A percentile compares a stretch with the other conserved stretches of the same genome.
Evolutionary conservation across 1,140 invertebrate species (phyloP).

Genomic region (Nymphalis io): DNA sequence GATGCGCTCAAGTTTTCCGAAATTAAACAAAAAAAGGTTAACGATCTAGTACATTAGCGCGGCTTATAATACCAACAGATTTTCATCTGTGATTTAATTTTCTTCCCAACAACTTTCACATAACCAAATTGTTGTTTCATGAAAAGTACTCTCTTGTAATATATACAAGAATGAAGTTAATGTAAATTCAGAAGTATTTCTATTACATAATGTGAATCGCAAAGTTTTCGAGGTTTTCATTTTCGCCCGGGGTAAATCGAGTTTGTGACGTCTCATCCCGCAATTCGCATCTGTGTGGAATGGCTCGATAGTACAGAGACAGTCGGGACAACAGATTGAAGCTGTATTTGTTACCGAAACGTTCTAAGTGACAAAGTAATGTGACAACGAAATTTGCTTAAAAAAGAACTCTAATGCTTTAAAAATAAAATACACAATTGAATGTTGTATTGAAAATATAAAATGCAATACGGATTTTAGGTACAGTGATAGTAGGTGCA

Average conservation of each 20-base stretch:
- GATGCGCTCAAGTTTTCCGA: too few relatives aligned
- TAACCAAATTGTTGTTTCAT: background rate
- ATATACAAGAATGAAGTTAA: background rate
- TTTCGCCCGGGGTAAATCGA: conserved; percentile 64
- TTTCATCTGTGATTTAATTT: background rate
- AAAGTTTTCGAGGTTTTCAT: conserved; percentile 56
- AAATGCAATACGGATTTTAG: conserved; percentile 58
- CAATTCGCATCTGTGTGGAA: conserved; percentile 71
- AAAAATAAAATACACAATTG: conserved; percentile 33
- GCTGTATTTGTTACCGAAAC: conserved; percentile 46
- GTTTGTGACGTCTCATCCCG: conserved; percentile 58
- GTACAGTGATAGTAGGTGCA: conserved; percentile 60
- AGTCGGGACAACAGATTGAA: conserved; percentile 75
- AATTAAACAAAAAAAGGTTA: too few relatives aligned
- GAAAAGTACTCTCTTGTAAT: background rate
- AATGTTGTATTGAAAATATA: conserved; percentile 44
- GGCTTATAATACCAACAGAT: too few relatives aligned
- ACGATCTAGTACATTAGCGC: too few relatives aligned
- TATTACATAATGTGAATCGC: conserved; percentile 25
- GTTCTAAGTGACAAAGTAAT: conserved; percentile 52
- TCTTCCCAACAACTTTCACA: background rate
- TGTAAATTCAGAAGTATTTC: conserved; percentile 22
- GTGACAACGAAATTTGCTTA: conserved; percentile 4
- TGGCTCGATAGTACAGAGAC: conserved; percentile 61
- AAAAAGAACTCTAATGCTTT: conserved; percentile 29